Evolutionary conservation across 2,113 vertebrate species (phyloP), one percentile per base, ranked within the genome.

Genomic region (Caretta caretta): DNA sequence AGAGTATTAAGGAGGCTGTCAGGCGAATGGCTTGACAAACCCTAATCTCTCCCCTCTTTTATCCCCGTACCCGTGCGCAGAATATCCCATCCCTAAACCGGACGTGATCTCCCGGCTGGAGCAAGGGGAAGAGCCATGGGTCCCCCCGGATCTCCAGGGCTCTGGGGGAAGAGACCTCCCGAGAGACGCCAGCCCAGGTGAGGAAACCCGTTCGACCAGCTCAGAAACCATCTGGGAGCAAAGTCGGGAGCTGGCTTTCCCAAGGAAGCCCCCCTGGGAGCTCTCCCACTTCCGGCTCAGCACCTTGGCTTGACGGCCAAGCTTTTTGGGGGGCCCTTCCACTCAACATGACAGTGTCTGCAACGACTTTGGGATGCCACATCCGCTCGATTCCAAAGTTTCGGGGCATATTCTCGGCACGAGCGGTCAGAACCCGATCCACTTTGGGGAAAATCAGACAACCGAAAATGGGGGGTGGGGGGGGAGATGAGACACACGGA

Each of bases 81-180:
- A 75, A 84, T 88, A 88, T 84, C 86, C 86, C 38, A 31, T 92
- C 65, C 78, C 86, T 16, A 92, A 92, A 72, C 75, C 91, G 10
- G 91, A 92, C 20, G 12, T 84, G 69, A 81, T 92, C 57, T 92
- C 91, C 42, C 88, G 86, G 86, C 79, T 92, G 75, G 91, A 92
- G 50, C 81, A 51, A 72, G 75, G 89, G 38, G 91, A 88, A 59
- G 86, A 88, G 46, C 57, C 81, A 2, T 92, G 91, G 86, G 75
- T 56, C 54, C 50, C 91, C 38, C 72, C 81, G 62, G 91, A 84
- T 31, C 81, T 92, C n/a, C 86, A 56, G 24, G 75, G 25, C 6
- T 50, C 81, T 17, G 86, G 54, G 9, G 72, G 19, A 80, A 80
- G 49, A 38, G 57, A 48, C 35, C 8, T 38, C 22, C 49, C 57